Evolutionary conservation across 2,888 invertebrate species (phyloP).

Genomic region (Arge pagana): DNA sequence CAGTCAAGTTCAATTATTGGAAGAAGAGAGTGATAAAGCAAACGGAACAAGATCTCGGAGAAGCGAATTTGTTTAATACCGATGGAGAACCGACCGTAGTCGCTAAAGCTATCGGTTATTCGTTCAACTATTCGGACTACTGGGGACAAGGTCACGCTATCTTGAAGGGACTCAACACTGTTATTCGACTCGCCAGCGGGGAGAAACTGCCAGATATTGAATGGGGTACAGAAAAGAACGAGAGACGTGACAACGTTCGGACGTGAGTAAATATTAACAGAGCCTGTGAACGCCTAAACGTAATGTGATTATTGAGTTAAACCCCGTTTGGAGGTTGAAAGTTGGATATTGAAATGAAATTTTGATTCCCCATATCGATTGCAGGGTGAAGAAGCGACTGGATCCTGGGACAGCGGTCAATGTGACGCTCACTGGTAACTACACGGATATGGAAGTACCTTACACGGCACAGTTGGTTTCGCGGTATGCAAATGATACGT

Average conservation of each 20-base stretch:
- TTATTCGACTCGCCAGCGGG: slow-evolving; percentile 66
- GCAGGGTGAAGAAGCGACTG: slow-evolving; percentile 68
- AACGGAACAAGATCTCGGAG: slow-evolving; percentile 49
- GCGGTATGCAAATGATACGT: slow-evolving; percentile 67
- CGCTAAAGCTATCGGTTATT: slow-evolving; percentile 75
- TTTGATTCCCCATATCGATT: too few species aligned
- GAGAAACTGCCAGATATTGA: slow-evolving; percentile 65
- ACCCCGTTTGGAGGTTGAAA: too few species aligned
- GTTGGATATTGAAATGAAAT: too few species aligned
- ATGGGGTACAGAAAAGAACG: slow-evolving; percentile 69
- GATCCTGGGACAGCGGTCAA: slow-evolving; percentile 82
- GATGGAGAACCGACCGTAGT: slow-evolving; percentile 66
- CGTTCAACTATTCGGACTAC: slow-evolving; percentile 71
- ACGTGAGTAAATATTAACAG: slow-evolving; percentile 47
- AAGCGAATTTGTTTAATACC: slow-evolving; percentile 58
- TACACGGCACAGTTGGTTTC: slow-evolving; percentile 76
- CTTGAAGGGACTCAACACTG: slow-evolving; percentile 72
- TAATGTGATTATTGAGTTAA: too few species aligned
- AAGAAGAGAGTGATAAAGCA: slow-evolving; percentile 61
- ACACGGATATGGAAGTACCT: slow-evolving; percentile 74
- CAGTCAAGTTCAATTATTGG: slow-evolving; percentile 65
- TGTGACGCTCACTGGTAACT: slow-evolving; percentile 76
- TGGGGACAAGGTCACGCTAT: slow-evolving; percentile 82
- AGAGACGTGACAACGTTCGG: slow-evolving; percentile 62
- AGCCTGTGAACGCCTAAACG: too few species aligned